phyloP scores from a whole-genome alignment of 1,140 invertebrate species.

The Protaetia brevitarsis region DNA sequence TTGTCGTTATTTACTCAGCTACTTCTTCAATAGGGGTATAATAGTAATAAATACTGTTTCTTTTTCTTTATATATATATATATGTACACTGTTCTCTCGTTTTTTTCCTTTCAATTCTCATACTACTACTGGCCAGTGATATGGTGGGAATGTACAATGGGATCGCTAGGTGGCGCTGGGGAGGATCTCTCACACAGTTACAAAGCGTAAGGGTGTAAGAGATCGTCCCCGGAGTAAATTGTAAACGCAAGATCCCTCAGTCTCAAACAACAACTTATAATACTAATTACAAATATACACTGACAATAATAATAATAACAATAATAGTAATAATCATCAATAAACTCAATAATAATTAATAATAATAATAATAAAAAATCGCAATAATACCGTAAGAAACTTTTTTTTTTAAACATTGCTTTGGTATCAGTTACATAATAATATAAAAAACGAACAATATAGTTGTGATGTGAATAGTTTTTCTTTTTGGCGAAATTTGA shows the following conservation, averaged over 20 bases:
- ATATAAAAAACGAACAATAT: conserved; percentile 37
- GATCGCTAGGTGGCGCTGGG: conserved; percentile 29
- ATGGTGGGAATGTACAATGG: conserved; percentile 49
- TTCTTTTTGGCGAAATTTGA: conserved; percentile 4
- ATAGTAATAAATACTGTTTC: conserved; percentile 13
- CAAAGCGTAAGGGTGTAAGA: not conserved
- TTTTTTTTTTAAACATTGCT: conserved; percentile 50
- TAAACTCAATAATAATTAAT: conserved; percentile 39
- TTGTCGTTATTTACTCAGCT: not conserved
- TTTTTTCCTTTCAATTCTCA: conserved; percentile 25
- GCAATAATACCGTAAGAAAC: conserved; percentile 41
- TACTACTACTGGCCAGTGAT: conserved; percentile 48
- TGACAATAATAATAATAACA: conserved; percentile 33
- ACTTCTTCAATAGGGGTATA: not conserved
- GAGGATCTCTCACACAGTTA: not conserved
- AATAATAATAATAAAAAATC: conserved; percentile 41
- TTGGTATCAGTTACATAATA: conserved; percentile 49
- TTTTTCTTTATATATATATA: too few species aligned
- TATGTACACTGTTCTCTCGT: conserved; percentile 35
- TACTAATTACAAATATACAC: conserved; percentile 46
- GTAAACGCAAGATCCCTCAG: conserved; percentile 34
- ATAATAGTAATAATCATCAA: conserved; percentile 31
- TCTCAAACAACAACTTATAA: conserved; percentile 45
- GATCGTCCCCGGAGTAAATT: not conserved
- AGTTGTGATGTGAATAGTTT: conserved; percentile 22